Evolutionary conservation across 2,797 vertebrate genomes (phyloP), one percentile per base, ranked within the genome.

Genomic region (Schizopygopsis malacanthus): DNA sequence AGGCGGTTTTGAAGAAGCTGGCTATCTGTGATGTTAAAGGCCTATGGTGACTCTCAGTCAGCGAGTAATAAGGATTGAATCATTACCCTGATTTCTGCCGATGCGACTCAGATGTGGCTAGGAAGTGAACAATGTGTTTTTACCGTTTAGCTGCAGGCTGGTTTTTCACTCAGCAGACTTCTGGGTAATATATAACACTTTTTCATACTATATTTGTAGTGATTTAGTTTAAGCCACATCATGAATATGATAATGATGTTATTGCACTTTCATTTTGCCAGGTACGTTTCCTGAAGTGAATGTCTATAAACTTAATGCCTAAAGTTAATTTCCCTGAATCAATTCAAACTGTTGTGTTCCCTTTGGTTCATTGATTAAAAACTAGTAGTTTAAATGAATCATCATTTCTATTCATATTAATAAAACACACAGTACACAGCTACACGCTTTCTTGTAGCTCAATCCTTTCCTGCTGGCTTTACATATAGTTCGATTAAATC

Each of bases 81-180:
- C 75, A 72, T 82, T 77, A 80, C 65, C 70, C 67, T 20, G 37
- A 33, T 67, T 69, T 69, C 63, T 71, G 77, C 39, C 12, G 39
- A 56, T 83, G 82, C 15, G 22, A 79, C 65, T 82, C 43, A 65
- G 79, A 84, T 79, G 81, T 85, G 80, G 70, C 70, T 56, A 45
- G 65, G 79, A 73, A 77, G 59, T 50, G 76, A 85, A 75, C 43
- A 81, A 86, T 59, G 65, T 86, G 85, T 78, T 72, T 84, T 76
- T 39, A 83, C 79, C 65, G 63, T 88, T 59, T 81, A 81, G 83
- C 81, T 94, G 92, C 94, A 91, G 94, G 94, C 92, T 93, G 92
- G 94, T 95, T 94, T 94, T 94, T 95, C 95, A 94, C 94, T 95
- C 94, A 94, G 94, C 94, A 94, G 95, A 94, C 94, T 94, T 94